Conservation (phyloP, 2,797 vertebrate genomes). For the Danio choprae region DNA sequence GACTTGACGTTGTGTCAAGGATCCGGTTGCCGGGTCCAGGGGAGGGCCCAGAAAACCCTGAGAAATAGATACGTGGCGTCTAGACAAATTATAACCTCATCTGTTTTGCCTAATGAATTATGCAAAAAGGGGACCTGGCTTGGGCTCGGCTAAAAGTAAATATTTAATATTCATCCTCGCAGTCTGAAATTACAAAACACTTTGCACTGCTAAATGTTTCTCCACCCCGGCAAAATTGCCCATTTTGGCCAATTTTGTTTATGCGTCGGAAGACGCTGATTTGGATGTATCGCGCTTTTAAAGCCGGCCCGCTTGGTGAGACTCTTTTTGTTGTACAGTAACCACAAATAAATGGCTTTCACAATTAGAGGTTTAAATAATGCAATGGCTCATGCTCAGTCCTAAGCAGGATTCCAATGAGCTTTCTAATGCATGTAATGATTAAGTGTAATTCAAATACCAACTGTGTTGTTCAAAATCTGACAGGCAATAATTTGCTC, state of each 20-base stretch:
- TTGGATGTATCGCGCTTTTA: conserved; percentile 92
- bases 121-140: conserved; percentile 61
- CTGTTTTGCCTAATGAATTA: conserved; percentile 63
- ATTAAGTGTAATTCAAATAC: conserved; percentile 97
- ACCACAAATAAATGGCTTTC: conserved; percentile 94
- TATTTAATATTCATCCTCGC: conserved; percentile 80
- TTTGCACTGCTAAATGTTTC: conserved; percentile 90
- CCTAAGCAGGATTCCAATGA: conserved; percentile 94
- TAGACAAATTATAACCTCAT: conserved; percentile 64
- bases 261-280: conserved; percentile 90
- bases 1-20: neutral
- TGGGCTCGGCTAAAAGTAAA: conserved; percentile 64
- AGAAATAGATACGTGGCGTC: conserved; percentile 55
- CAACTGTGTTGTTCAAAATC: conserved; percentile 96
- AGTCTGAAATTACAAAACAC: conserved; percentile 87
- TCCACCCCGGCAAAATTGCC: conserved; percentile 86
- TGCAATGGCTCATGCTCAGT: conserved; percentile 92
- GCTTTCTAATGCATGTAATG: conserved; percentile 96
- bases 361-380: conserved; percentile 96
- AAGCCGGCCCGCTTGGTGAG: conserved; percentile 88
- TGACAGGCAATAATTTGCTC: conserved; percentile 96
- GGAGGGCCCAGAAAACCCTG: conserved; percentile 32
- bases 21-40: neutral
- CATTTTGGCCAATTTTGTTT: conserved; percentile 90
- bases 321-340: conserved; percentile 91